A percentile compares a stretch with the other conserved stretches of the same genome.
phyloP scores from a whole-genome alignment of 30 jellyfish, hydroid and myxozoan genomes.

The Clytia hemisphaerica region DNA sequence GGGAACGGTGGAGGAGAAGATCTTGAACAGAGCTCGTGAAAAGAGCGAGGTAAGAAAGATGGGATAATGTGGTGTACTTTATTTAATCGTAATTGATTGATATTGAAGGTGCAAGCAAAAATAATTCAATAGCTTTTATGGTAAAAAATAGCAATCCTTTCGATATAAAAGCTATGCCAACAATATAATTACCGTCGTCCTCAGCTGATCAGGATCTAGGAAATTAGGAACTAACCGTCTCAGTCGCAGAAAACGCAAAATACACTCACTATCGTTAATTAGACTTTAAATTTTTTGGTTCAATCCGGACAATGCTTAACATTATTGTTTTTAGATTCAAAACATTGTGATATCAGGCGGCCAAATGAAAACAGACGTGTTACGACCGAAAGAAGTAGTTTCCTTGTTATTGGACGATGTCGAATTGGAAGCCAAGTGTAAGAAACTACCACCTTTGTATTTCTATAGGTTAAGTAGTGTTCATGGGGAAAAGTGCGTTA shows the following conservation, averaged over 20 bases:
- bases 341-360: conserved; percentile 96
- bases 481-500: too few relatives aligned
- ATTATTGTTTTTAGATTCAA: conserved; percentile 51
- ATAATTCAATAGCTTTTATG: too few relatives aligned
- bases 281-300: neutral
- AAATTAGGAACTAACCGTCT: too few relatives aligned
- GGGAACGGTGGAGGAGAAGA: conserved; percentile 88
- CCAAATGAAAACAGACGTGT: conserved; percentile 83
- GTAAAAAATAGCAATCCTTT: neutral
- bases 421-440: conserved; percentile 80
- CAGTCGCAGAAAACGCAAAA: too few relatives aligned
- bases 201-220: too few relatives aligned
- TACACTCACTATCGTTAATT: too few relatives aligned
- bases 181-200: neutral
- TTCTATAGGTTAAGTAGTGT: too few relatives aligned
- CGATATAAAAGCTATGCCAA: neutral
- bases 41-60: conserved; percentile 72
- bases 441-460: neutral
- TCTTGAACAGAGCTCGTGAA: conserved; percentile 85
- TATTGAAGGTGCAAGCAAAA: too few relatives aligned
- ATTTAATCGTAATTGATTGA: too few relatives aligned
- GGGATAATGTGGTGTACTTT: neutral
- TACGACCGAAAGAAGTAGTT: conserved; percentile 93
- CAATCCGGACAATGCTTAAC: neutral
- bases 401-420: conserved; percentile 85